Evolutionary conservation across 2,113 vertebrate species (phyloP).

Genomic region (Podarcis raffonei): DNA sequence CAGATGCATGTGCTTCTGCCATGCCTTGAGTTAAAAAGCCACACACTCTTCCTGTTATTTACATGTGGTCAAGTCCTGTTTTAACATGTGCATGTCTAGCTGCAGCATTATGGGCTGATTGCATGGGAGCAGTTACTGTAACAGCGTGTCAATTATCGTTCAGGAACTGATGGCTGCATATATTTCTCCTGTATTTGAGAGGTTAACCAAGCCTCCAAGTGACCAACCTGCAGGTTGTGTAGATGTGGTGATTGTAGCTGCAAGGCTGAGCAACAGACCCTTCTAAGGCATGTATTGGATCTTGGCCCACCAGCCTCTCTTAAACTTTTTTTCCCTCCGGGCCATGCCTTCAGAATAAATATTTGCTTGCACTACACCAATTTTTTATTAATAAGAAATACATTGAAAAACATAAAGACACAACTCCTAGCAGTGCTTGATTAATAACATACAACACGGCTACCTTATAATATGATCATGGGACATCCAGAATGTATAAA

Average conservation of each 20-base stretch:
- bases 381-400: too few species aligned
- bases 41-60: background rate
- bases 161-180: background rate
- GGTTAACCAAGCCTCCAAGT: background rate
- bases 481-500: too few species aligned
- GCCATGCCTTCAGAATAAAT: too few species aligned
- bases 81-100: background rate
- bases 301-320: background rate
- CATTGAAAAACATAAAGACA: too few species aligned
- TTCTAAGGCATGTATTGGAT: background rate
- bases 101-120: background rate
- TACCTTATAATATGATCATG: too few species aligned
- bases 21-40: background rate
- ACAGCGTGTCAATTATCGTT: background rate
- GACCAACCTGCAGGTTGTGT: background rate
- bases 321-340: too few species aligned
- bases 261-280: background rate
- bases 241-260: background rate
- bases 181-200: background rate
- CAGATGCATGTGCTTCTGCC: background rate
- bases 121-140: background rate
- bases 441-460: too few species aligned
- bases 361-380: too few species aligned
- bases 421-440: too few species aligned
- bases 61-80: background rate